Evolutionary conservation across 2,888 invertebrate species (phyloP).

Genomic region (Drosophila suboccidentalis): DNA sequence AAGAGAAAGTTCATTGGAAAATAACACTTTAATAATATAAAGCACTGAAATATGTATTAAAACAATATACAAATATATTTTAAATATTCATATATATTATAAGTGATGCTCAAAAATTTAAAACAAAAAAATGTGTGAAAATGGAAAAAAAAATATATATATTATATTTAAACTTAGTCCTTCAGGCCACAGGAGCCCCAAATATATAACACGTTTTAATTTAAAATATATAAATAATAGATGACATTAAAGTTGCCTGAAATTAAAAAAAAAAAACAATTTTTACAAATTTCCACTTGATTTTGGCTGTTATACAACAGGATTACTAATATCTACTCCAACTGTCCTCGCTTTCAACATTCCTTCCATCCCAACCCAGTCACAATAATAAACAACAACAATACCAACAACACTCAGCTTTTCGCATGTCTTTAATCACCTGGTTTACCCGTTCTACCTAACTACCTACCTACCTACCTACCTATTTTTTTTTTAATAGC

Average conservation of each 20-base stretch:
- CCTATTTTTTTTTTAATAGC: constrained; percentile 57
- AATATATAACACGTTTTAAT: neutral
- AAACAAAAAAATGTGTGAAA: neutral
- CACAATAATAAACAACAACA: constrained; percentile 1
- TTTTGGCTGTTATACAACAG: constrained; percentile 41
- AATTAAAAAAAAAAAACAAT: neutral
- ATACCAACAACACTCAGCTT: constrained; percentile 8
- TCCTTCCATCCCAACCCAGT: neutral
- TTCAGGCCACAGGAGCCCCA: too few species aligned
- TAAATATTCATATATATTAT: neutral
- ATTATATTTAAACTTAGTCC: too few species aligned
- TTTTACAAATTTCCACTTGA: neutral
- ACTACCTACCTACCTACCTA: constrained; percentile 9
- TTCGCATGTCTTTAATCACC: constrained; percentile 27
- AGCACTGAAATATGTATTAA: neutral
- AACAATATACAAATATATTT: neutral
- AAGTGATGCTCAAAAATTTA: neutral
- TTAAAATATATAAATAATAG: neutral
- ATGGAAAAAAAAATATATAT: neutral
- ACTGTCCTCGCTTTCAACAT: neutral
- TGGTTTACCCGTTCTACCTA: constrained; percentile 22
- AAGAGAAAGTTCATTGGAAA: neutral
- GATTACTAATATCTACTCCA: constrained; percentile 2
- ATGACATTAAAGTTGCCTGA: neutral
- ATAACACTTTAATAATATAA: neutral